Evolutionary conservation across 2,113 vertebrate genomes (phyloP), one percentile per base, ranked within the genome.

Genomic region (Pyxicephalus adspersus): DNA sequence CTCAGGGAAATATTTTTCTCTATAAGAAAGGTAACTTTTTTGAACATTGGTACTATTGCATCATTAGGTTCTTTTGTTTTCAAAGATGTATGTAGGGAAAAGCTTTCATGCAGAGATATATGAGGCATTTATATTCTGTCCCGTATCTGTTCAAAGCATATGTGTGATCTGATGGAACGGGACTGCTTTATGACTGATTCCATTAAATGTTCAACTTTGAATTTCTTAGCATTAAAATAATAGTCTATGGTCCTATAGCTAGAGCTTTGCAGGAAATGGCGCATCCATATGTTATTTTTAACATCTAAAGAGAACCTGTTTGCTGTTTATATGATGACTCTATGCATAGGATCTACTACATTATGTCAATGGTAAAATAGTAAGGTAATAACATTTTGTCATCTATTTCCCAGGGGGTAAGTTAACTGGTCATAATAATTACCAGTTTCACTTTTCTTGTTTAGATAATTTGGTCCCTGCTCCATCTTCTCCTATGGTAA

Each of bases 1-100:
- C 89, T 91, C 88, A 90, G 83, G 89, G 91, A 92, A 93, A 89
- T 89, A 90, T 92, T 91, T 88, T 90, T 89, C 83, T 86, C 79
- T 77, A 80, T 86, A 88, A 91, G 85, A 87, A 87, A 54, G 52
- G 63, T 58, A 38, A 89, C 86, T 87, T 28, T 82, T 76, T 6
- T 86, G 87, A 83, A 57, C 84, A 91, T 90, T 80, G 84, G 76
- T 85, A 54, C 71, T 83, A 78, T 89, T 71, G 81, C 83, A 88
- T 90, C 87, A 84, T 55, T 84, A 84, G 85, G 86, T 26, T 71
- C 73, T 83, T 83, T 78, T 76, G 76, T 89, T 76, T 88, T 90
- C 85, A 83, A 86, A 87, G 92, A 88, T 84, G 87, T 87, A 86
- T 84, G 66, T 26, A 13, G 2, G 54, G 20, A 1, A 57, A 5